These are phyloP conservation scores for Myiozetetes cayanensis DNA, from an alignment of 2,113 vertebrate species.

Conservation along the genomic window DNA sequence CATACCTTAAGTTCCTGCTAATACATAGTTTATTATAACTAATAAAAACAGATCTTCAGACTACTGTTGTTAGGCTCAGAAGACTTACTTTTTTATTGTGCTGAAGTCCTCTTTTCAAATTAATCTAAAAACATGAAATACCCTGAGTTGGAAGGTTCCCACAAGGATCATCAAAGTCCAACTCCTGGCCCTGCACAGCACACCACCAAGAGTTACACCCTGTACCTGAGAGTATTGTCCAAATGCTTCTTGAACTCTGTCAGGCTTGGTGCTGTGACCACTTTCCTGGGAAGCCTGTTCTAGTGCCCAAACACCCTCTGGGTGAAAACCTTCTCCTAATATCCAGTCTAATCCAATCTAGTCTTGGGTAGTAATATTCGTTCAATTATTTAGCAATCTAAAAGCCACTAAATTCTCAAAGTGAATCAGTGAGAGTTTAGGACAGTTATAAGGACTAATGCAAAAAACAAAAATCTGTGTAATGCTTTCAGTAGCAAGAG, in stretches of 20 bases:
- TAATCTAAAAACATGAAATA: background rate
- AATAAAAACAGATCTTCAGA: background rate
- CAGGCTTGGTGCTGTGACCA: background rate
- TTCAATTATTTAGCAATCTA: background rate
- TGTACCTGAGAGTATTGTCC: background rate
- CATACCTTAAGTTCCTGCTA: background rate
- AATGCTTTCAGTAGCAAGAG: background rate
- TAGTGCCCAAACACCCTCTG: background rate
- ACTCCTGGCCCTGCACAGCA: background rate
- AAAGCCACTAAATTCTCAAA: background rate
- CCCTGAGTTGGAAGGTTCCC: background rate
- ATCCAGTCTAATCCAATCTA: background rate
- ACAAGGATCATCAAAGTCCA: background rate
- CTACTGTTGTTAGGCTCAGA: background rate
- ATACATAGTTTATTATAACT: background rate
- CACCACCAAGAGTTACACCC: background rate
- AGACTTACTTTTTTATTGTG: background rate
- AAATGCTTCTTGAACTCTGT: background rate
- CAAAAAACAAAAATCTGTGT: background rate
- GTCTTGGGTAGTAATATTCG: background rate
- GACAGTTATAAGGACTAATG: background rate
- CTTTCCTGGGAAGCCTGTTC: background rate
- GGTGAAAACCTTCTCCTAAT: background rate
- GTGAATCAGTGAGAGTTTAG: background rate
- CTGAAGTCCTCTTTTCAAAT: background rate